Conservation (phyloP, 2,888 invertebrate genomes). For the Dinocampus coccinellae region DNA sequence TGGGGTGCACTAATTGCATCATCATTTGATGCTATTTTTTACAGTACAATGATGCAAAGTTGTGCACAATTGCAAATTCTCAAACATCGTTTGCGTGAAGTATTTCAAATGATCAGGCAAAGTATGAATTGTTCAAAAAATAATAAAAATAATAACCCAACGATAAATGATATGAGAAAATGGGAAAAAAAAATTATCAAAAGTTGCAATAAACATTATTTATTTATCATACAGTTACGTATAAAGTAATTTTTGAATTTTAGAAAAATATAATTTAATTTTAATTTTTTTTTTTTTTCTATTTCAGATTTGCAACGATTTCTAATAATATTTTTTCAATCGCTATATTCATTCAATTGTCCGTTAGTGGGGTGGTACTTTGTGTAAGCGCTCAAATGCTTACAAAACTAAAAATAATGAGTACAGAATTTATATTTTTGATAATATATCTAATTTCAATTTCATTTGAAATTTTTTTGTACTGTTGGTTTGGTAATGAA, state of each 20-base stretch:
- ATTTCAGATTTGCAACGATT: too few species aligned
- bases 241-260: background rate
- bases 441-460: constrained; percentile 15
- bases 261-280: background rate
- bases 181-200: background rate
- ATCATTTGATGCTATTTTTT: constrained; percentile 1
- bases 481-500: constrained; percentile 38
- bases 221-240: constrained; percentile 13
- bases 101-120: background rate
- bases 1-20: background rate
- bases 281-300: background rate
- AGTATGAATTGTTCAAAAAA: background rate
- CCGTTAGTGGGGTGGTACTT: constrained; percentile 12
- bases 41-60: constrained; percentile 2
- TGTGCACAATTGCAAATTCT: constrained; percentile 12
- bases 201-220: constrained; percentile 12
- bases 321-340: constrained; percentile 13
- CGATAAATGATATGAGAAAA: background rate
- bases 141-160: background rate
- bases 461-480: constrained; percentile 33
- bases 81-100: background rate
- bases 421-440: constrained; percentile 8
- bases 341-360: constrained; percentile 35
- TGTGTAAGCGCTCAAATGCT: constrained; percentile 22
- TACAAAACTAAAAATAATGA: background rate